Conservation (phyloP, 2,888 invertebrate genomes). For the Thalpophila matura region DNA sequence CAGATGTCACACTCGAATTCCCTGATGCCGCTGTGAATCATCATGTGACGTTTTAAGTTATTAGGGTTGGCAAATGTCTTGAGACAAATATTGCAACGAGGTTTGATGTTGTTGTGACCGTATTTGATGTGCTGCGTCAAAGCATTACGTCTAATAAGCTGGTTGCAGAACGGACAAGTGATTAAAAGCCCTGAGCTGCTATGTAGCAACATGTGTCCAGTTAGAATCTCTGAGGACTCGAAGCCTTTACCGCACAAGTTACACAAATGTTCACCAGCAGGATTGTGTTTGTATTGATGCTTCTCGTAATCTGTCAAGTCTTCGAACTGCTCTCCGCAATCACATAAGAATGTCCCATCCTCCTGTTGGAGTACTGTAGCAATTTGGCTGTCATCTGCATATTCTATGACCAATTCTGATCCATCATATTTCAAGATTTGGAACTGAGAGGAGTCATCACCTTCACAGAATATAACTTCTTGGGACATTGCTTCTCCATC, state of each 20-base stretch:
- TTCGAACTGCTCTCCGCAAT: constrained; percentile 85
- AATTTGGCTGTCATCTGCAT: constrained; percentile 84
- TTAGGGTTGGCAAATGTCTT: constrained; percentile 89
- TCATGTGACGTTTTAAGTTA: constrained; percentile 88
- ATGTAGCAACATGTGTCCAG: constrained; percentile 86
- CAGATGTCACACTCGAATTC: constrained; percentile 88
- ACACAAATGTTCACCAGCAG: constrained; percentile 81
- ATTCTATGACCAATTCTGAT: constrained; percentile 86
- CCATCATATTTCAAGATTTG: constrained; percentile 87
- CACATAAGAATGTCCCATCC: constrained; percentile 84
- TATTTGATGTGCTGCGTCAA: constrained; percentile 88
- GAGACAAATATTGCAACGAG: constrained; percentile 80
- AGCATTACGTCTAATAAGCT: constrained; percentile 79
- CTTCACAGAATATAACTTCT: constrained; percentile 86
- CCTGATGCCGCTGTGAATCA: constrained; percentile 85
- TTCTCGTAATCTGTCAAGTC: constrained; percentile 83
- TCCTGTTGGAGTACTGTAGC: constrained; percentile 84
- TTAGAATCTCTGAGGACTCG: constrained; percentile 84
- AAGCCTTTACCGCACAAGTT: constrained; percentile 87
- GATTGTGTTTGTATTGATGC: constrained; percentile 84
- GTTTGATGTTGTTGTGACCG: constrained; percentile 84
- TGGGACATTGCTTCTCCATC: constrained; percentile 78
- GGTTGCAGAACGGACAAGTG: constrained; percentile 84
- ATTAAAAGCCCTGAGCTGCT: constrained; percentile 77
- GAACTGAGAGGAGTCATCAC: constrained; percentile 83